Conservation (phyloP, 2,888 invertebrate species). For the Drosophila tanythrix region DNA sequence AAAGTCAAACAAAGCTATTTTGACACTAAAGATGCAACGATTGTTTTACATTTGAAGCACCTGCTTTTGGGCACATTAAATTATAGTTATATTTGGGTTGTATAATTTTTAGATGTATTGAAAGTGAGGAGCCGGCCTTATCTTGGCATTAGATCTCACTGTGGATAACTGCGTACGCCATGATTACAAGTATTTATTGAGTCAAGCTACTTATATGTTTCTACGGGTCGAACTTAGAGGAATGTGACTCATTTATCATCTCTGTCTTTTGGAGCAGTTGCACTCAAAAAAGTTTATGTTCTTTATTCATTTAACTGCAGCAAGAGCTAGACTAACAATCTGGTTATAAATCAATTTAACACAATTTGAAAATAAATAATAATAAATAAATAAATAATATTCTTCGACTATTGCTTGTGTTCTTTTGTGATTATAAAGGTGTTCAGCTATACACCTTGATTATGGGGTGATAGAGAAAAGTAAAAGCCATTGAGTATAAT, state of each 20-base stretch:
- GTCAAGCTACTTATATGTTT: neutral
- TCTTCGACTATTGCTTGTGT: conserved; percentile 21
- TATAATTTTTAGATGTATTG: conserved; percentile 18
- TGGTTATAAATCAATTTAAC: conserved; percentile 34
- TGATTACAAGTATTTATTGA: neutral
- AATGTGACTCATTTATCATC: conserved; percentile 10
- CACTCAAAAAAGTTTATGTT: conserved; percentile 7
- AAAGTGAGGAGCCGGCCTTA: neutral
- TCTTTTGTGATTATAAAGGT: conserved; percentile 16
- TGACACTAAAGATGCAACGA: neutral
- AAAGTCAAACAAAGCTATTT: neutral
- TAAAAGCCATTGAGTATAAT: neutral
- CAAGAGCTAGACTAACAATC: conserved; percentile 20
- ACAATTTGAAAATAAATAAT: conserved; percentile 29
- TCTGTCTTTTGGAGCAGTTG: neutral
- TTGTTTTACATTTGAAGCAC: neutral
- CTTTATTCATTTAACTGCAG: neutral
- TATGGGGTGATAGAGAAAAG: neutral
- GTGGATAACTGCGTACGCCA: neutral
- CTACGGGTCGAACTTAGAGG: neutral
- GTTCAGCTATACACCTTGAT: conserved; percentile 15
- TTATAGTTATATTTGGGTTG: neutral
- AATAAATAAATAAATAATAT: conserved; percentile 52
- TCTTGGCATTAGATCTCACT: neutral
- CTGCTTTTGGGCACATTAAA: neutral